Evolutionary conservation across 1,140 invertebrate species (phyloP).

Genomic region (Steinernema feltiae): DNA sequence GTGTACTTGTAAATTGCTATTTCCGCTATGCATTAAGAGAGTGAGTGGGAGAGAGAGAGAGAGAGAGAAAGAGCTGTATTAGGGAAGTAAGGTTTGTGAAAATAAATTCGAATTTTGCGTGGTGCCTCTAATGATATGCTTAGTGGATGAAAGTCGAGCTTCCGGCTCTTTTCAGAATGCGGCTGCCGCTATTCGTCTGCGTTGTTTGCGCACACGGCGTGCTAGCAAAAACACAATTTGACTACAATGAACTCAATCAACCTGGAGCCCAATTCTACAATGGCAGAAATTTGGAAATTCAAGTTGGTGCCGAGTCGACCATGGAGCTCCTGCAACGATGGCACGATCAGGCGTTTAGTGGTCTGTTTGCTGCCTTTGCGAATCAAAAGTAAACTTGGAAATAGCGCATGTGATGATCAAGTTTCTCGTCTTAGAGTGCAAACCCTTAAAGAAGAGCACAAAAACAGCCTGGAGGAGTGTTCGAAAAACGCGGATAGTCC

Average conservation of each 20-base stretch:
- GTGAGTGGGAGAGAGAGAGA: too few relatives aligned
- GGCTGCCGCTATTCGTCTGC: not conserved
- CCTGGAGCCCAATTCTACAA: not conserved
- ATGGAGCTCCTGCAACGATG: not conserved
- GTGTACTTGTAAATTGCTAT: too few relatives aligned
- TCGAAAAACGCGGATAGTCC: not conserved
- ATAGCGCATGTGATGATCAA: not conserved
- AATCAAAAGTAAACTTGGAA: not conserved
- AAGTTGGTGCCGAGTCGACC: not conserved
- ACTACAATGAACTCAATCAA: not conserved
- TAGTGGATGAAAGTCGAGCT: too few relatives aligned
- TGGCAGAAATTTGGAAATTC: not conserved
- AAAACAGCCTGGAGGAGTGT: not conserved
- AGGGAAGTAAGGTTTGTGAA: too few relatives aligned
- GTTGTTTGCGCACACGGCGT: too few relatives aligned
- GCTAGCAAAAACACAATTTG: too few relatives aligned
- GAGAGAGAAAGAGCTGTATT: too few relatives aligned
- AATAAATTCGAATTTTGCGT: too few relatives aligned
- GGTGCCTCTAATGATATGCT: too few relatives aligned
- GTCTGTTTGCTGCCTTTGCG: not conserved
- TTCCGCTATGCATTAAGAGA: too few relatives aligned
- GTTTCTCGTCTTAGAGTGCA: not conserved
- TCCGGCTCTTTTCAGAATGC: too few relatives aligned
- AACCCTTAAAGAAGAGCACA: not conserved
- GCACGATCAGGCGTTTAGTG: constrained; percentile 5